phyloP scores from a whole-genome alignment of 2,113 vertebrate species.

The Eira barbara region DNA sequence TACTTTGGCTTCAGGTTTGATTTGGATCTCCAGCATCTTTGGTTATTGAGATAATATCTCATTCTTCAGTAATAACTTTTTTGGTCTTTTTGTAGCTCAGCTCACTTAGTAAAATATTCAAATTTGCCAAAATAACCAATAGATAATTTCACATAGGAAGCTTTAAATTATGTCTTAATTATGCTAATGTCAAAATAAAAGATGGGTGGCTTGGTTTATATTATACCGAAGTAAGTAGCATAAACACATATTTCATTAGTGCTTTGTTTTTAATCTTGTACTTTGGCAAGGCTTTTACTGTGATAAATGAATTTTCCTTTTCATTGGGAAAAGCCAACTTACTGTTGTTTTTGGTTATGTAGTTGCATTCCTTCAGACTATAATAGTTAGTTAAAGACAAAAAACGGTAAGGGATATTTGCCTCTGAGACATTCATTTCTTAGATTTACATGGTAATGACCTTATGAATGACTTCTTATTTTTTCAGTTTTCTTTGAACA shows the following conservation, averaged over 20 bases:
- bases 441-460: not conserved
- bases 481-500: not conserved
- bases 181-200: constrained; percentile 14
- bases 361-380: constrained; percentile 49
- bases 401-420: not conserved
- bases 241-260: constrained; percentile 21
- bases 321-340: constrained; percentile 41
- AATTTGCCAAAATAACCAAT: constrained; percentile 11
- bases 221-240: constrained; percentile 30
- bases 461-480: not conserved
- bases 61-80: constrained; percentile 23
- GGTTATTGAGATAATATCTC: not conserved
- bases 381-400: constrained; percentile 37
- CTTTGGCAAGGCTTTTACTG: constrained; percentile 32
- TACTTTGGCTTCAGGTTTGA: not conserved
- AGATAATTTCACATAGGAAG: not conserved
- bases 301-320: constrained; percentile 52
- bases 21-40: not conserved
- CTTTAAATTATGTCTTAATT: not conserved
- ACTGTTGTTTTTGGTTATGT: constrained; percentile 58
- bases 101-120: not conserved
- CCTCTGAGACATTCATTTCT: not conserved
- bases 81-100: not conserved
- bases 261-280: constrained; percentile 29
- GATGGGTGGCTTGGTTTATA: not conserved